Evolutionary conservation across 2,113 vertebrate species (phyloP), one percentile per base, ranked within the genome.

Genomic region (Rhineura floridana): DNA sequence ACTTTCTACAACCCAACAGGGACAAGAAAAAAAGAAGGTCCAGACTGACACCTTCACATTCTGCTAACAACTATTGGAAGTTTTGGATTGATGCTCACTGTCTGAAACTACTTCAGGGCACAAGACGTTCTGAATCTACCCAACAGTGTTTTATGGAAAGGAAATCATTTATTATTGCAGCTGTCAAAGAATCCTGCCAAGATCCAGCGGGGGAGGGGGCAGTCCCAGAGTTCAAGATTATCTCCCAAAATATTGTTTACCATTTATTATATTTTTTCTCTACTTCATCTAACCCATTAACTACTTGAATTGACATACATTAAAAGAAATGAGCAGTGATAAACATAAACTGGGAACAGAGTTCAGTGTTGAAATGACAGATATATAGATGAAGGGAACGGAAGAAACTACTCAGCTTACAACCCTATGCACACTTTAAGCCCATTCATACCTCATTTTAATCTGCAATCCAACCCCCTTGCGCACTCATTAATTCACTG

Each of bases 141-240:
- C 67, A 69, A 67, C 9, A 69, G 6, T 67, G 4, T 86, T 86
- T 86, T 67, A 86, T 86, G 62, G 36, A 39, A 75, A 69, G 85
- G 62, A 52, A 79, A 86, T n/a, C 12, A 78, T 78, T 86, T 79
- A 79, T 79, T 86, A 86, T 79, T 86, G 62, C 62, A 79, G 62
- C 46, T 86, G 76, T 69, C 85, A 78, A 86, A 50, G 44, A 44
- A 28, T 39, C 7, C 42, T 67, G 42, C 84, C 84, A 73, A 84
- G 36, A 28, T 59, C 55, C 55, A 72, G 4, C 6, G 9, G 13
- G 39, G 55, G 70, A 25, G 52, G 84, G 84, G 55, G 21, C 19
- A 33, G 67, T 84, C 55, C 62, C 46, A 86, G 44, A 86, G 75
- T 85, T 85, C 23, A 86, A 28, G 39, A 78, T 86, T 69, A 79